These are phyloP conservation scores for Cordilura impudica DNA, from an alignment of 2,888 invertebrate genomes.

Conservation along the genomic window DNA sequence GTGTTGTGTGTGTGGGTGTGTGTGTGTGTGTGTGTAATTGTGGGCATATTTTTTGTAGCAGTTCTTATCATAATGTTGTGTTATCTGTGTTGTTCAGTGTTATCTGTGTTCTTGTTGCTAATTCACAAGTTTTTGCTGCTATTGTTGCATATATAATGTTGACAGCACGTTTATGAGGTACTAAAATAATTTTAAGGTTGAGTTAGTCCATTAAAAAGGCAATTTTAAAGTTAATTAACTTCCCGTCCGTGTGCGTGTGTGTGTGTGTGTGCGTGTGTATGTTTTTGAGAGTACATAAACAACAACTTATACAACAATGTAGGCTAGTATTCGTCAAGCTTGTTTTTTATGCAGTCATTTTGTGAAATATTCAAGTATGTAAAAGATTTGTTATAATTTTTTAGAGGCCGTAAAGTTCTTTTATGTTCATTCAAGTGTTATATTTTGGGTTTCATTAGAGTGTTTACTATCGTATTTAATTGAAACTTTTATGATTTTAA, in stretches of 20 bases:
- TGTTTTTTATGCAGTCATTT: neutral
- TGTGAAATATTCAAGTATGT: neutral
- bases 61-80: neutral
- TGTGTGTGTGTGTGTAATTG: neutral
- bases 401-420: too few relatives aligned
- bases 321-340: neutral
- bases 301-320: neutral
- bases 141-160: neutral
- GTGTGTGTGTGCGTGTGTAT: neutral
- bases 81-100: neutral
- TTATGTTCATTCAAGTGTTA: too few relatives aligned
- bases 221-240: constrained; percentile 52
- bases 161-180: constrained; percentile 41
- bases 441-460: too few relatives aligned
- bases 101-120: neutral
- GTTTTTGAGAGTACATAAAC: neutral
- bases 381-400: neutral
- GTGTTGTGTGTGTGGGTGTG: constrained; percentile 1
- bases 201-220: constrained; percentile 44
- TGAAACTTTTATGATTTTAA: too few relatives aligned
- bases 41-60: neutral
- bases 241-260: neutral
- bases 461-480: too few relatives aligned
- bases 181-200: constrained; percentile 48
- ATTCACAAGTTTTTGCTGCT: neutral